These are phyloP conservation scores for Invenusta paracnida DNA, from an alignment of 2,888 invertebrate genomes.

Conservation along the genomic window DNA sequence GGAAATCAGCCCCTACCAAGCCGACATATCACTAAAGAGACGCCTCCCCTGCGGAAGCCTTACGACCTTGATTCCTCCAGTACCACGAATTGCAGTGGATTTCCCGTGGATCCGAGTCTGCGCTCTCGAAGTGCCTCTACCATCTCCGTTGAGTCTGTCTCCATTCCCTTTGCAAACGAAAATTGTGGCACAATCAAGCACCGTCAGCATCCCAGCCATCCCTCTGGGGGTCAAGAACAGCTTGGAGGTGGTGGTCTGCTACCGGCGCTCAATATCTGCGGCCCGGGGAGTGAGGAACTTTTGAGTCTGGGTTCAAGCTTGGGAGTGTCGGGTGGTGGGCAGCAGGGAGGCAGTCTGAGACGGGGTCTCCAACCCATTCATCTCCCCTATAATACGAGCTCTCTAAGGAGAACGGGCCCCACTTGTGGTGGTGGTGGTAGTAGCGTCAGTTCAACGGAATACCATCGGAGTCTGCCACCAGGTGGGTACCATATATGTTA, in stretches of 20 bases:
- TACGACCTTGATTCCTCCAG: not conserved
- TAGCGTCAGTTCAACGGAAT: not conserved
- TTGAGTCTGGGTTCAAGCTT: not conserved
- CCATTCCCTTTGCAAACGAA: conserved; percentile 88
- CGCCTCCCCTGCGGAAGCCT: not conserved
- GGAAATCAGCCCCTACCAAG: not conserved
- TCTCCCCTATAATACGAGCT: not conserved
- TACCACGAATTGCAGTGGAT: not conserved
- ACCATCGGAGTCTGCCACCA: not conserved
- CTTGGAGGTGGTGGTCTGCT: not conserved
- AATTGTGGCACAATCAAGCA: conserved; percentile 97
- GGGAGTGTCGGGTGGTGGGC: not conserved
- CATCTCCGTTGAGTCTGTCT: conserved; percentile 86
- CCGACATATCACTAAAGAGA: not conserved
- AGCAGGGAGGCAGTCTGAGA: conserved; percentile 56
- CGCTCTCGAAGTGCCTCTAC: conserved; percentile 48
- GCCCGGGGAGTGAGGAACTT: not conserved
- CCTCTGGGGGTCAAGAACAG: too few species aligned
- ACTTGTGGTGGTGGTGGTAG: not conserved
- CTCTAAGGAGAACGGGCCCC: not conserved
- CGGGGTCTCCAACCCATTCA: not conserved
- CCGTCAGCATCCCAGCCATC: not conserved
- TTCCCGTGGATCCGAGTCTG: not conserved
- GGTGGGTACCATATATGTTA: too few species aligned
- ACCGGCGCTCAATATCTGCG: not conserved